Evolutionary conservation across 2,113 vertebrate genomes (phyloP).

Genomic region (Nannobrachium achirus): DNA sequence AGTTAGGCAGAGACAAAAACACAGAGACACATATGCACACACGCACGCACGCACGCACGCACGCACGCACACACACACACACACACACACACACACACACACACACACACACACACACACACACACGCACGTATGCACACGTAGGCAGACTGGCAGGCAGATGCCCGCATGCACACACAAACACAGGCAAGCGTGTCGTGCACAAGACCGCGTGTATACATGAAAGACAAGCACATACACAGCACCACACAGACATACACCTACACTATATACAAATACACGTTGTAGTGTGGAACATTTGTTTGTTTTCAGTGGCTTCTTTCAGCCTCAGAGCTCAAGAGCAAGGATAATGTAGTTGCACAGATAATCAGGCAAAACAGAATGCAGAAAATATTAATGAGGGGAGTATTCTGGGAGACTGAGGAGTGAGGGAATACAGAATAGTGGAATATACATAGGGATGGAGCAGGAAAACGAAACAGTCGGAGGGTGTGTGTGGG

Average conservation of each 20-base stretch:
- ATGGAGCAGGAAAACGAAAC: constrained; percentile 22
- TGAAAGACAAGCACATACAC: not conserved
- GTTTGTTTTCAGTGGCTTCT: constrained; percentile 43
- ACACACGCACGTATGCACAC: not conserved
- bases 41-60: constrained; percentile 18
- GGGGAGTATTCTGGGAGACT: constrained; percentile 56
- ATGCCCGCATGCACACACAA: not conserved
- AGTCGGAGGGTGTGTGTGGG: not conserved
- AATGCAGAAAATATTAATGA: constrained; percentile 67
- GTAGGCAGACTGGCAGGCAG: not conserved
- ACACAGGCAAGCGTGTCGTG: not conserved
- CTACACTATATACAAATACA: constrained; percentile 19
- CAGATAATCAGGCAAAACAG: constrained; percentile 52
- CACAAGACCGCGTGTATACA: too few species aligned
- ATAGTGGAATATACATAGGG: constrained; percentile 22
- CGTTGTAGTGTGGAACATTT: constrained; percentile 19
- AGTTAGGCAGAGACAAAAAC: not conserved
- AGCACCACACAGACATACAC: constrained; percentile 3
- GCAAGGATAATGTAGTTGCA: constrained; percentile 37
- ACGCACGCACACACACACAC: constrained; percentile 6
- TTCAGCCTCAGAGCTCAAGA: constrained; percentile 33
- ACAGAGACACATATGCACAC: not conserved
- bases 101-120: constrained; percentile 1
- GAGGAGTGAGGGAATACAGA: constrained; percentile 46
- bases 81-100: not conserved